Evolutionary conservation across 2,113 vertebrate genomes (phyloP), one percentile per base, ranked within the genome.

Genomic region (Paradisaea rubra): DNA sequence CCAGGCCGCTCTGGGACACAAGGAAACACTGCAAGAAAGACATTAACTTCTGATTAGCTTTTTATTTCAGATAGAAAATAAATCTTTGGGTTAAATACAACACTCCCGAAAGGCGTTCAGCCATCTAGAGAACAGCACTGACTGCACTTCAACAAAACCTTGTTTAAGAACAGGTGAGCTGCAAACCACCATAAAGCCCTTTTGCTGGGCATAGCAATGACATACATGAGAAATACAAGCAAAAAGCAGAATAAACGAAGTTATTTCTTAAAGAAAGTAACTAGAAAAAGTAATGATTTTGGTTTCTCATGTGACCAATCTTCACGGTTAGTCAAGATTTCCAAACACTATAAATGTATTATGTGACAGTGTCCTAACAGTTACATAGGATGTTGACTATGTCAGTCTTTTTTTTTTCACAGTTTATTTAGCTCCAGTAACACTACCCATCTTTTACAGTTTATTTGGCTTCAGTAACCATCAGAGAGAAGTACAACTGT

Each of bases 1-100:
- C 99, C 99, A 88, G 99, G 99, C 89, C 99, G 98, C 96, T 99
- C 99, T 77, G 99, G 99, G 79, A 99, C 94, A 97, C 99, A 99
- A 16, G 99, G 99, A 86, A 99, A 99, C n/a, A 99, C 99, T 99
- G 97, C 63, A 93, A 97, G 57, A 85, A 86, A 95, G 41, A 83
- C 22, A 97, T 74, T 4, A 88, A 87, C 35, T 33, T 39, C 47
- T 70, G 65, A 94, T 97, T 86, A 94, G 63, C 73, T 81, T 42
- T 60, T 60, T 42, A 61, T 81, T 95, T 86, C 19, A 31, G 85
- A 63, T 35, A 96, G 17, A 78, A 59, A 80, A 66, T 0, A 89
- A 66, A 73, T 25, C n/a, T 45, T 79, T 68, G 27, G 15, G 19
- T 79, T 74, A 60, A 79, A 94, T 8, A 79, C 28, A 91, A 72